Evolutionary conservation across 2,888 invertebrate species (phyloP), one percentile per base, ranked within the genome.

Genomic region (Liposcelis brunnea): DNA sequence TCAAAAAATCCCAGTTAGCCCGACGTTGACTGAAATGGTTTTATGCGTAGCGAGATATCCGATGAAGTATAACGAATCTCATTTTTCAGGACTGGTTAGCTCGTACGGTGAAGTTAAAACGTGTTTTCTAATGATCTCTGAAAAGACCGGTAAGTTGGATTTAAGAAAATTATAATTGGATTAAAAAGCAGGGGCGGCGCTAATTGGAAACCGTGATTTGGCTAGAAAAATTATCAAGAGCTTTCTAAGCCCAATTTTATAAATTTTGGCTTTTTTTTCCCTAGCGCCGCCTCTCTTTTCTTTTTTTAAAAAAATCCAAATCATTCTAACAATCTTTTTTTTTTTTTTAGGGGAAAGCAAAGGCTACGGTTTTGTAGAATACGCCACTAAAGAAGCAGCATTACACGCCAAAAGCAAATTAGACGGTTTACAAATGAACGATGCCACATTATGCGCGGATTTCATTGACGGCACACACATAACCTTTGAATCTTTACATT

Each of bases 351-450:
- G 66, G 46, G 59, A 61, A 32, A 67, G 63, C 55, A 69, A 69
- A 54, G 69, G 69, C 11, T 71, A 70, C 56, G 71, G 70, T 2
- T 65, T 71, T 55, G 68, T 70, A 19, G 67, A 69, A 52, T 71
- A 65, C 56, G 56, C 59, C 31, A 63, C 60, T 44, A 64, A 65
- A 50, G 69, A 68, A 50, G 59, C 62, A 43, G 65, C 67, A 2
- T 56, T 63, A 15, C 60, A 64, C 47, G 69, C 67, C n/a, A 62
- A 65, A 49, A 59, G 59, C 45, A 53, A 55, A 36, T 54, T 62
- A 42, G 19, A 21, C 21, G 19, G 40, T 6, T 5, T 18, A 6
- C 16, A 40, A 14, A 47, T 50, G 31, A 48, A 68, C 43, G 68
- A 70, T 49, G 63, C 65, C 44, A 55, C 55, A 16, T 55, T 68